Conservation (phyloP, 2,113 vertebrate species). For the Microtus ochrogaster region DNA sequence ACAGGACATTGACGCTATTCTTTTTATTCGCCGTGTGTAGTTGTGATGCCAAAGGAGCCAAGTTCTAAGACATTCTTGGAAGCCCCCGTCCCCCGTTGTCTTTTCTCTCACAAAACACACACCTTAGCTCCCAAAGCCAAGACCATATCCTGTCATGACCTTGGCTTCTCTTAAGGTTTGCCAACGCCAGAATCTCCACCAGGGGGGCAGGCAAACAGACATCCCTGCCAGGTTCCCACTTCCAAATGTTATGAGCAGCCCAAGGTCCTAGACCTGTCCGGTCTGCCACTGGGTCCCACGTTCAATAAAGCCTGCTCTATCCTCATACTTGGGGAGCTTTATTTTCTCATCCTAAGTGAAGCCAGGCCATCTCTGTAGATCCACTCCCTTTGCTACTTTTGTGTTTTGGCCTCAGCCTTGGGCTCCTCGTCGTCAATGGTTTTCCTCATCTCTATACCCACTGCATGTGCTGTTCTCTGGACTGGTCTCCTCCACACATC, state of each 20-base stretch:
- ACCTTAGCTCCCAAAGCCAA: background rate
- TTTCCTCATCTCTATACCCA: background rate
- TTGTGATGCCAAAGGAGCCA: background rate
- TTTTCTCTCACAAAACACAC: background rate
- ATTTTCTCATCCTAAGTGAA: background rate
- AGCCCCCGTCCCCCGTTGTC: background rate
- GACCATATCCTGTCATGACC: background rate
- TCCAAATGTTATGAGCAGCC: background rate
- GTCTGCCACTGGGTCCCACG: background rate
- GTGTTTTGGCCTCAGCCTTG: background rate
- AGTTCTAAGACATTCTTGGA: background rate
- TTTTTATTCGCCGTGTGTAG: background rate
- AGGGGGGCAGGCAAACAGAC: background rate
- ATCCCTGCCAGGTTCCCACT: too few species aligned
- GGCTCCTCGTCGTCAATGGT: rapidly evolving
- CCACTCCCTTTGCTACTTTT: background rate
- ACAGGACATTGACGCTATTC: background rate
- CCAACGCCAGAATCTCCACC: background rate
- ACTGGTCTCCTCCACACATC: background rate
- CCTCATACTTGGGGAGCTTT: background rate
- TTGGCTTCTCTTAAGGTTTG: background rate
- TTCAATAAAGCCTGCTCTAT: background rate
- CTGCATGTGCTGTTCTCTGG: background rate
- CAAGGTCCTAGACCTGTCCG: background rate
- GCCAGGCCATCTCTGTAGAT: rapidly evolving